Conservation (phyloP, 2,113 vertebrate species). For the Labeo rohita region DNA sequence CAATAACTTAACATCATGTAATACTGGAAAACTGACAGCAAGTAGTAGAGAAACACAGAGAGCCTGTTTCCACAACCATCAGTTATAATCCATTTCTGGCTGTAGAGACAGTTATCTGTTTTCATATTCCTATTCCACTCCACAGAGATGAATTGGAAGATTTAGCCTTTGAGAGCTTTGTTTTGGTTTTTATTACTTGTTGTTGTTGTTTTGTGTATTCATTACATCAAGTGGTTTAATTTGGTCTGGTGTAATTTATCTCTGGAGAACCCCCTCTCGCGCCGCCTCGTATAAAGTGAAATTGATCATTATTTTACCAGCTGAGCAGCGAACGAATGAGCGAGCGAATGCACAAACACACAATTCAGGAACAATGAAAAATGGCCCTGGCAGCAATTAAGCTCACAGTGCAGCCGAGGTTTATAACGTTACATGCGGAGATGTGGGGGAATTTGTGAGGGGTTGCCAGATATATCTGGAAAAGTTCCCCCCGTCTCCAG, state of each 20-base stretch:
- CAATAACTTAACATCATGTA: not conserved
- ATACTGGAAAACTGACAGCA: not conserved
- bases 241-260: conserved; percentile 49
- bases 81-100: not conserved
- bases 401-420: conserved; percentile 67
- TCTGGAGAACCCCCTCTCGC: conserved; percentile 51
- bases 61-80: not conserved
- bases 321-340: conserved; percentile 52
- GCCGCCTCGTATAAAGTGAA: conserved; percentile 58
- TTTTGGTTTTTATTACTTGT: conserved; percentile 45
- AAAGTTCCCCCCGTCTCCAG: conserved; percentile 69
- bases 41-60: not conserved
- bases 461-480: conserved; percentile 70
- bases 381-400: conserved; percentile 69
- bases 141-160: conserved; percentile 29
- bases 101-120: conserved; percentile 3
- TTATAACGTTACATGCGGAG: conserved; percentile 70
- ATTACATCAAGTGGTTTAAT: conserved; percentile 51
- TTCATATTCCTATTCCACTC: not conserved
- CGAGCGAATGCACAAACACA: conserved; percentile 40
- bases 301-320: conserved; percentile 68
- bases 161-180: conserved; percentile 22
- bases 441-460: conserved; percentile 69
- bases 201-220: conserved; percentile 51
- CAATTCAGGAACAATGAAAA: conserved; percentile 66